Evolutionary conservation across 2,888 invertebrate genomes (phyloP).

Genomic region (Agrochola lota): DNA sequence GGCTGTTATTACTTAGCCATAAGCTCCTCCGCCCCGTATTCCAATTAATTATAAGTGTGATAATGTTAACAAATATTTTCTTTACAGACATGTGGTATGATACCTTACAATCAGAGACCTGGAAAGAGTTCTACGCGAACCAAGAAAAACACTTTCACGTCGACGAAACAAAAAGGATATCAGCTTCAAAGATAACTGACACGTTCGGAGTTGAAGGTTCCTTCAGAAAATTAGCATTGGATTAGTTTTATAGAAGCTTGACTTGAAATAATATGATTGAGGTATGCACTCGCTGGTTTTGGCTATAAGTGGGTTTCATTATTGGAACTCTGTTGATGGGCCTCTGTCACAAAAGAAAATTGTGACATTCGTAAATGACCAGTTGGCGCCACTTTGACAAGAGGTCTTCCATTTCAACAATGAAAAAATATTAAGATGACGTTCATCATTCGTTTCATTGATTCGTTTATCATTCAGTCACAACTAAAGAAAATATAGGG

Average conservation of each 20-base stretch:
- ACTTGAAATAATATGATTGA: not conserved
- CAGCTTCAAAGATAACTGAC: slow-evolving; percentile 52
- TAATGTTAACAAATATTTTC: not conserved
- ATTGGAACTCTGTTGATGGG: not conserved
- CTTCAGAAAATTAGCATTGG: slow-evolving; percentile 70
- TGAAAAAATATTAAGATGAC: too few relatives aligned
- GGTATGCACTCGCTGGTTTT: slow-evolving; percentile 1
- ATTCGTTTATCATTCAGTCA: too few relatives aligned
- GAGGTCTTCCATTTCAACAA: too few relatives aligned
- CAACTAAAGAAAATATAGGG: too few relatives aligned
- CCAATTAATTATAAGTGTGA: not conserved
- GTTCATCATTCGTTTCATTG: not conserved
- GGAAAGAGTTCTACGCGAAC: slow-evolving; percentile 33
- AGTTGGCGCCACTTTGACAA: too few relatives aligned
- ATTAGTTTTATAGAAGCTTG: slow-evolving; percentile 29
- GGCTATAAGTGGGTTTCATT: not conserved
- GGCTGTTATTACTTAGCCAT: too few relatives aligned
- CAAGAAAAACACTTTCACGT: slow-evolving; percentile 64
- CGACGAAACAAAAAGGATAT: slow-evolving; percentile 69
- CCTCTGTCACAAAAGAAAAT: not conserved
- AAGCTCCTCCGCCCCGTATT: too few relatives aligned
- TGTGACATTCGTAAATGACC: not conserved
- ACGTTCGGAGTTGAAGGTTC: slow-evolving; percentile 68
- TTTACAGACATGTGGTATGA: slow-evolving; percentile 57
- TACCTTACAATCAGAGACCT: slow-evolving; percentile 43